Evolutionary conservation across 2,113 vertebrate genomes (phyloP), one percentile per base, ranked within the genome.

Genomic region (Ciconia boyciana): DNA sequence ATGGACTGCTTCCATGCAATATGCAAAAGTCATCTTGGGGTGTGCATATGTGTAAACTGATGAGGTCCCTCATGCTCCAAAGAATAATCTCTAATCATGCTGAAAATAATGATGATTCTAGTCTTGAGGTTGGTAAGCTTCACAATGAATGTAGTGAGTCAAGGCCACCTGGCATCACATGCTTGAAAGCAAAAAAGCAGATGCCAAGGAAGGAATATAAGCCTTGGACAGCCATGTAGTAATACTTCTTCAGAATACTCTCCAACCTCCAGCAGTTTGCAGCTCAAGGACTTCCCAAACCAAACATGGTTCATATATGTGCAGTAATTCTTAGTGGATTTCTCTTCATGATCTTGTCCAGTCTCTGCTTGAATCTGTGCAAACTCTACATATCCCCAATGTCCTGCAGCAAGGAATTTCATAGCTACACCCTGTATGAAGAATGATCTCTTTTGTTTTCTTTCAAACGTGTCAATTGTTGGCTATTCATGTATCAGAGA

Each of bases 301-400:
- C 36, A 79, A 70, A 55, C 11, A 43, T 0, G 0, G 18, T 55
- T 85, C 10, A 5, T 65, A 11, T 13, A 28, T 1, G 2, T 39
- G 17, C 43, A 84, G 16, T 78, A 72, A 52, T 65, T 82, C 34
- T 75, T 12, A 7, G 16, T 24, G n/a, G 12, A 87, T 61, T 80
- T 77, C 46, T 9, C 24, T 69, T 54, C 24, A 39, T 43, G 11
- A 62, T 3, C 41, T 76, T 68, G 13, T 61, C 41, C 16, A 44
- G 41, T 39, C 48, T 76, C 39, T 83, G 14, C 21, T 51, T 86
- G 11, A 20, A 52, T 43, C 29, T 69, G 8, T 57, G 54, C 16
- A 61, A 83, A 77, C 8, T 61, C 49, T 64, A 32, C 10, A 9
- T 17, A 34, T 51, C 6, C 41, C 3, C 41, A 61, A 0, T 10